These are phyloP conservation scores for Pluvianellus socialis DNA, from an alignment of 2,113 vertebrate genomes.

Conservation along the genomic window DNA sequence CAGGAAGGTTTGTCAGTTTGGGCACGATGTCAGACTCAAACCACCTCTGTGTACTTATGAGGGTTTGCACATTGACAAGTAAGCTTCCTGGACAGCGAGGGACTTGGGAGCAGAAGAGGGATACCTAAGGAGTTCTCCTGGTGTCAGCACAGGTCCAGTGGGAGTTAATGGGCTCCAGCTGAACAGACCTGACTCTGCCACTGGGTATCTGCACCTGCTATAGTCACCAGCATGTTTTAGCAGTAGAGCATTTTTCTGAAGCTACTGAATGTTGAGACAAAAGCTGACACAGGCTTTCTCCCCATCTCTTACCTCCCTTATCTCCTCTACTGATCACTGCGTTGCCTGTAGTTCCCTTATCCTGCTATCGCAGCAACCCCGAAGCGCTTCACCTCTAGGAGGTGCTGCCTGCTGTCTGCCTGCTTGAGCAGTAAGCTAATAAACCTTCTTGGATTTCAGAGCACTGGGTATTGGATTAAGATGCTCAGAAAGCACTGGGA, in stretches of 20 bases:
- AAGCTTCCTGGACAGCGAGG: not conserved
- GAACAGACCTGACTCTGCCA: fast-evolving
- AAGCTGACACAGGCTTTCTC: not conserved
- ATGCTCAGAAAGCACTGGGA: not conserved
- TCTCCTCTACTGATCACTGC: fast-evolving
- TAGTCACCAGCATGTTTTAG: not conserved
- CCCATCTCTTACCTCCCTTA: not conserved
- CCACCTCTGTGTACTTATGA: not conserved
- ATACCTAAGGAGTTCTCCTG: not conserved
- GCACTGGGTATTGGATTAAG: not conserved
- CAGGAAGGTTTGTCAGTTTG: not conserved
- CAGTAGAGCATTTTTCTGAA: not conserved
- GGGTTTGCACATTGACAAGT: not conserved
- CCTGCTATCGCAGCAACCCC: not conserved
- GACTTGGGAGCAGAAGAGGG: not conserved
- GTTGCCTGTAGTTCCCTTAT: not conserved
- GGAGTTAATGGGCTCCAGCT: not conserved
- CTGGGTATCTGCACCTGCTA: not conserved
- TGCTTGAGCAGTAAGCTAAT: not conserved
- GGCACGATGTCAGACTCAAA: not conserved
- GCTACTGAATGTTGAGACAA: not conserved
- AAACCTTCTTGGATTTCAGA: not conserved
- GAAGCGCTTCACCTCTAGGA: not conserved
- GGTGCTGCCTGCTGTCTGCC: not conserved
- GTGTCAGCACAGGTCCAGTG: not conserved